Base-by-base conservation (phyloP, 2,797 vertebrate species). In the Cygnus olor region DNA sequence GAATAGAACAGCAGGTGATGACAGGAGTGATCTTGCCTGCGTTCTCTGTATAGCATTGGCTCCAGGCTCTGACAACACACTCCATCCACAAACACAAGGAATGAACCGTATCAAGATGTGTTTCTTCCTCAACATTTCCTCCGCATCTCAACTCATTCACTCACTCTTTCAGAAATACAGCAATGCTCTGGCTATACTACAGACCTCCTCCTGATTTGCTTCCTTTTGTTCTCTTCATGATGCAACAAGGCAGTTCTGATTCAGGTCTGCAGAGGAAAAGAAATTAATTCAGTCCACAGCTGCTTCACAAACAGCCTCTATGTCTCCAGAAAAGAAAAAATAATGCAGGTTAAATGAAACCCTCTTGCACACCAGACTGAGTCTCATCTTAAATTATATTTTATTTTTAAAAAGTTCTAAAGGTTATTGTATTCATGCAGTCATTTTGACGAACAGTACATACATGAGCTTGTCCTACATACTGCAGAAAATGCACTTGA, bases 41-140 rank as follows among this genome's bases (percentile, higher is more conserved):
- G 24, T 77, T 74, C 27, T 85, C 44, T n/a, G 3, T 66, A 32
- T 11, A 22, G 13, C 68, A 32, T 53, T 82, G 14, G 6, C 20
- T 92, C 15, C 56, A 73, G n/a, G 44, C 70, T 82, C 30, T 70
- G 53, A 68, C 47, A 87, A 14, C 17, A 71, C 14, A 61, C 15
- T 87, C 30, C 30, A 40, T 53, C 24, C 38, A 80, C 34, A 88
- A 60, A 83, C 57, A 58, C 14, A 76, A 74, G 77, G 40, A 36
- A 58, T n/a, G 14, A 85, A 28, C 13, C 28, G 8, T n/a, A 72
- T 2, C 4, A 66, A 76, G 34, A 34, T 24, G 8, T 38, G 27
- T 51, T 82, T 60, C 56, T 94, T 90, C 45, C 14, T 65, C 74
- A 73, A 21, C 7, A 40, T 40, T 92, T 96, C 56, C 44, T 79